Percentiles rank a stretch among this genome's conserved stretches.
Evolutionary conservation across 2,797 vertebrate genomes (phyloP).

Genomic region (Rachycentron canadum): DNA sequence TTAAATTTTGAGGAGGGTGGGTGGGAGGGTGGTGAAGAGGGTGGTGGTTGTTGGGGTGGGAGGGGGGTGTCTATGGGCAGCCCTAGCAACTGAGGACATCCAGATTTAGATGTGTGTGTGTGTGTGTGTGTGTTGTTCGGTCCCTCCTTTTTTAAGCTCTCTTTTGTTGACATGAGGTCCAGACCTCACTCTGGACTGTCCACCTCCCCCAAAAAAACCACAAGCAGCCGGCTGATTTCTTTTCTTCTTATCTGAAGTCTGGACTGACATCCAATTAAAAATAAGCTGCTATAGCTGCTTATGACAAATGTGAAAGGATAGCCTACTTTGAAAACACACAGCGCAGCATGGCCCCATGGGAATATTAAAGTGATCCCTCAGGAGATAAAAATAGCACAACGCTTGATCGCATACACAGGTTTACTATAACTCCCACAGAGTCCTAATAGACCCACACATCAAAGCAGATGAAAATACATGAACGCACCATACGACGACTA

Average conservation of each 20-base stretch:
- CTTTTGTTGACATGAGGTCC: constrained; percentile 53
- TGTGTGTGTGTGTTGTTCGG: constrained; percentile 2
- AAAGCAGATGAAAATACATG: constrained; percentile 26
- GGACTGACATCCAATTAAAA: constrained; percentile 49
- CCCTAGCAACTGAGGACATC: constrained; percentile 35
- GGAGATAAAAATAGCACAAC: constrained; percentile 34
- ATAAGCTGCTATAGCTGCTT: background rate
- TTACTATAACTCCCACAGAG: constrained; percentile 1
- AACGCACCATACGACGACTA: background rate
- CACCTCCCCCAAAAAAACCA: constrained; percentile 9
- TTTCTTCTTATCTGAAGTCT: constrained; percentile 4
- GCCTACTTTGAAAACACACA: background rate
- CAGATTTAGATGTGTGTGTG: constrained; percentile 11
- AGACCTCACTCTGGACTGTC: background rate
- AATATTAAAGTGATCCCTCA: constrained; percentile 19
- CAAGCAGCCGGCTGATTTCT: background rate
- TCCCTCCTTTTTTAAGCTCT: constrained; percentile 6
- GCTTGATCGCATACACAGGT: constrained; percentile 30
- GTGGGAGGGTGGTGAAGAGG: background rate
- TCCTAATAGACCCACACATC: constrained; percentile 19
- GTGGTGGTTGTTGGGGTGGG: background rate
- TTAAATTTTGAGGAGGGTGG: background rate
- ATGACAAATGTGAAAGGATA: background rate
- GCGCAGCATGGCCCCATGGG: background rate
- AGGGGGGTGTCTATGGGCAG: constrained; percentile 3